phyloP scores from a whole-genome alignment of 2,113 vertebrate genomes.

The Semnornis frantzii region DNA sequence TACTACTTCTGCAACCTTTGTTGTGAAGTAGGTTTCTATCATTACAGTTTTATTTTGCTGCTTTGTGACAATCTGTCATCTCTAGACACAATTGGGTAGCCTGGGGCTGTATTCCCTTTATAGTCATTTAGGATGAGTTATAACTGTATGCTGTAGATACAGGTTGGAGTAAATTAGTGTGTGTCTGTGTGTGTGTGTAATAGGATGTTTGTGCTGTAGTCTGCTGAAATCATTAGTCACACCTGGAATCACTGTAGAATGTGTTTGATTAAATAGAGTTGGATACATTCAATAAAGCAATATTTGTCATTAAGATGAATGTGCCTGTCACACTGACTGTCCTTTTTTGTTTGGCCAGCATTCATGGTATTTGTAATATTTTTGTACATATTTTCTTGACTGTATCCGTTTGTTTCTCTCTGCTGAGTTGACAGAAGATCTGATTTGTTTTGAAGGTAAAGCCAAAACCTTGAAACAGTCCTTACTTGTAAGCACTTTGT shows the following conservation, averaged over 20 bases:
- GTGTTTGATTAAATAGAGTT: neutral
- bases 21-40: neutral
- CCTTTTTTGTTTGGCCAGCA: neutral
- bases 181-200: neutral
- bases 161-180: neutral
- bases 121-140: neutral
- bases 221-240: neutral
- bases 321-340: neutral
- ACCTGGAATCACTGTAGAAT: neutral
- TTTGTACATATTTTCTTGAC: neutral
- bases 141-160: neutral
- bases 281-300: neutral
- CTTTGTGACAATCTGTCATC: neutral
- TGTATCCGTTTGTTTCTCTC: neutral
- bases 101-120: neutral
- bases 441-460: neutral
- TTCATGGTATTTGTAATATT: neutral
- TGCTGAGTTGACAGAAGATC: neutral
- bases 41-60: neutral
- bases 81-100: neutral
- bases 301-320: neutral
- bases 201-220: neutral
- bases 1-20: neutral
- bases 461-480: neutral
- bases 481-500: neutral